These are phyloP conservation scores for Apotomis betuletana DNA, from an alignment of 2,888 invertebrate genomes.

Conservation along the genomic window DNA sequence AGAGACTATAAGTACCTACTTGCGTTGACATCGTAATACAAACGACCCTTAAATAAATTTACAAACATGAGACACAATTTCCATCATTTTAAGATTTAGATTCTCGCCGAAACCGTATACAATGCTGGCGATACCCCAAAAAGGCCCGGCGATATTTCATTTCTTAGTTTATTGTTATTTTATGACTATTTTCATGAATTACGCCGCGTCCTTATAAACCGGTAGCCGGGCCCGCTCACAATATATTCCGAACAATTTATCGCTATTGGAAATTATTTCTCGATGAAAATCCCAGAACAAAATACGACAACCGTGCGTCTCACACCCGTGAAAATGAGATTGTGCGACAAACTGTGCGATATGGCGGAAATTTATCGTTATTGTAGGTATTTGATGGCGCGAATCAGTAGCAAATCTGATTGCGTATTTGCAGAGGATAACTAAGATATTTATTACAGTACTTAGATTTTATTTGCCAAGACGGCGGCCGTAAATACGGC, in stretches of 20 bases:
- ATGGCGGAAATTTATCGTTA: slow-evolving; percentile 55
- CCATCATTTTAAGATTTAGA: slow-evolving; percentile 10
- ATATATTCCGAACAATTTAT: slow-evolving; percentile 69
- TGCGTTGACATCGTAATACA: neutral
- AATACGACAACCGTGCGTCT: slow-evolving; percentile 39
- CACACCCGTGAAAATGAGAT: slow-evolving; percentile 27
- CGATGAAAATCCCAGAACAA: slow-evolving; percentile 61
- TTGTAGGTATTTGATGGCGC: slow-evolving; percentile 50
- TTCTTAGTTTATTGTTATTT: slow-evolving; percentile 36
- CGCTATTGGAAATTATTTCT: slow-evolving; percentile 67
- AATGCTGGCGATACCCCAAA: slow-evolving; percentile 23
- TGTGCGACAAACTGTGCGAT: slow-evolving; percentile 44
- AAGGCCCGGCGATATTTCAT: slow-evolving; percentile 21
- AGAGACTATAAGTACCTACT: too few relatives aligned
- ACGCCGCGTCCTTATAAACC: slow-evolving; percentile 53
- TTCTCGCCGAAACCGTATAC: neutral
- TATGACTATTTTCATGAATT: slow-evolving; percentile 41
- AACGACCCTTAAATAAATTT: neutral
- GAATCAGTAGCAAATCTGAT: slow-evolving; percentile 52
- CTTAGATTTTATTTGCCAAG: slow-evolving; percentile 37
- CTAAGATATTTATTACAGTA: slow-evolving; percentile 43
- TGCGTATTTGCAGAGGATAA: slow-evolving; percentile 33
- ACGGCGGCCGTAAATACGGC: slow-evolving; percentile 27
- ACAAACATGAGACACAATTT: slow-evolving; percentile 1
- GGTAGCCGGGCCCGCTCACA: slow-evolving; percentile 61